Conservation (phyloP, 1,140 invertebrate genomes). For the Listronotus oregonensis region DNA sequence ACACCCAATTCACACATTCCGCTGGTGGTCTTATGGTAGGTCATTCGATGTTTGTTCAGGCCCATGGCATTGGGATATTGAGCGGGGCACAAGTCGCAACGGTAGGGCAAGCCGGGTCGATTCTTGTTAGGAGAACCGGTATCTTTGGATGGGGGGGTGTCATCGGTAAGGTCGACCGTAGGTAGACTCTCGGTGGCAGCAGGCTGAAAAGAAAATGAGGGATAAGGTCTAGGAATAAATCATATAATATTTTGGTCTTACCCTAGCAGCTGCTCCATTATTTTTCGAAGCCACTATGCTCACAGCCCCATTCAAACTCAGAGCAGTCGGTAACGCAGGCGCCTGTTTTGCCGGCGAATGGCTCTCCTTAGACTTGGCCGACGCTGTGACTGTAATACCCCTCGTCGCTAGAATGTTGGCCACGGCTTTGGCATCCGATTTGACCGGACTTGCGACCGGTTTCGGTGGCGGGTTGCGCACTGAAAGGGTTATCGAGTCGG, state of each 20-base stretch:
- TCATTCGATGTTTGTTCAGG: constrained; percentile 70
- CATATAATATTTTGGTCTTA: constrained; percentile 4
- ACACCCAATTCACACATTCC: constrained; percentile 65
- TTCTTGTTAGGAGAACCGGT: constrained; percentile 26
- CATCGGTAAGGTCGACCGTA: constrained; percentile 52
- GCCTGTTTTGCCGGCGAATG: constrained; percentile 45
- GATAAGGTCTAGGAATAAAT: too few relatives aligned
- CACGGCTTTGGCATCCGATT: constrained; percentile 72
- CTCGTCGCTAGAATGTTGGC: constrained; percentile 74
- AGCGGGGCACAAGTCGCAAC: constrained; percentile 73
- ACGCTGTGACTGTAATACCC: constrained; percentile 73
- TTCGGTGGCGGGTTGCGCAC: constrained; percentile 59
- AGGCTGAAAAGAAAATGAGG: constrained; percentile 5
- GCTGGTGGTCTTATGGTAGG: constrained; percentile 67
- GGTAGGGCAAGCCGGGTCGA: constrained; percentile 59
- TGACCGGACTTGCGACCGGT: constrained; percentile 55
- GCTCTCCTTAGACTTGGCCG: constrained; percentile 53
- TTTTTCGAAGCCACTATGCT: constrained; percentile 64
- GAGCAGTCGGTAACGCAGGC: constrained; percentile 51
- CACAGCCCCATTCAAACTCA: constrained; percentile 74
- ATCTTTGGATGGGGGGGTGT: constrained; percentile 32
- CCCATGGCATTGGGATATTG: constrained; percentile 70
- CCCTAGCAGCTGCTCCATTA: constrained; percentile 9
- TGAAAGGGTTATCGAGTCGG: constrained; percentile 70
- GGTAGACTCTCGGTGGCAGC: constrained; percentile 30